Conservation (phyloP, 2,797 vertebrate genomes). For the Sciaenops ocellatus region DNA sequence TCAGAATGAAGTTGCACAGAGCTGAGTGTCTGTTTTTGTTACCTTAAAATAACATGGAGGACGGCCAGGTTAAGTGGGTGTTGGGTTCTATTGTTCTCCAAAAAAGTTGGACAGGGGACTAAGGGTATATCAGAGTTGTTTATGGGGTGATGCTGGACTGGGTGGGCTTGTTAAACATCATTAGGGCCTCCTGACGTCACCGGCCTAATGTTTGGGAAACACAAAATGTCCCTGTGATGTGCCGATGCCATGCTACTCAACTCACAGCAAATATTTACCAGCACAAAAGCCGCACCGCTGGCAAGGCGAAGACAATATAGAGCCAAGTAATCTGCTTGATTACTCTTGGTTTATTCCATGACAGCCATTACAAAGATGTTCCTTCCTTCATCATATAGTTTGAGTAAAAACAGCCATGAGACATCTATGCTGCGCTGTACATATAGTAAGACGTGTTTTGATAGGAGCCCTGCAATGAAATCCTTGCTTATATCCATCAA, state of each 20-base stretch:
- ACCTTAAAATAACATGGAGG: conserved; percentile 58
- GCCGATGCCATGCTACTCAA: conserved; percentile 84
- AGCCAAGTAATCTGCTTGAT: conserved; percentile 81
- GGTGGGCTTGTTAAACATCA: conserved; percentile 82
- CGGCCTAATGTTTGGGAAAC: conserved; percentile 84
- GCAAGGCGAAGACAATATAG: conserved; percentile 64
- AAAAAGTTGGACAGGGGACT: conserved; percentile 69
- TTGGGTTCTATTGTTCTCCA: conserved; percentile 61
- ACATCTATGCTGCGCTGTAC: conserved; percentile 25
- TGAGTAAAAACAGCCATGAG: conserved; percentile 58
- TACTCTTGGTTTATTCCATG: conserved; percentile 77
- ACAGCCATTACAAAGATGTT: conserved; percentile 72
- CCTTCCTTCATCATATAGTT: conserved; percentile 67
- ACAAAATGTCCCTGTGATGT: conserved; percentile 81
- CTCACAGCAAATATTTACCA: conserved; percentile 87
- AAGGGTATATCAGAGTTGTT: conserved; percentile 77
- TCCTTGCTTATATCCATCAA: conserved; percentile 41
- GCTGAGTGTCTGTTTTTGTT: conserved; percentile 52
- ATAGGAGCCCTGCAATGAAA: conserved; percentile 47
- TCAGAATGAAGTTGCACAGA: conserved; percentile 32
- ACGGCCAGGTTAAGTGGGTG: conserved; percentile 65
- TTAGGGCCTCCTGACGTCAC: conserved; percentile 81
- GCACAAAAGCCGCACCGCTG: conserved; percentile 78
- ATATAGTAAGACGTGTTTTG: conserved; percentile 20
- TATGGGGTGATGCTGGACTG: conserved; percentile 80